A percentile compares a stretch with the other conserved stretches of the same genome.
phyloP scores from a whole-genome alignment of 2,797 vertebrate genomes.

The Taenioides sp. region DNA sequence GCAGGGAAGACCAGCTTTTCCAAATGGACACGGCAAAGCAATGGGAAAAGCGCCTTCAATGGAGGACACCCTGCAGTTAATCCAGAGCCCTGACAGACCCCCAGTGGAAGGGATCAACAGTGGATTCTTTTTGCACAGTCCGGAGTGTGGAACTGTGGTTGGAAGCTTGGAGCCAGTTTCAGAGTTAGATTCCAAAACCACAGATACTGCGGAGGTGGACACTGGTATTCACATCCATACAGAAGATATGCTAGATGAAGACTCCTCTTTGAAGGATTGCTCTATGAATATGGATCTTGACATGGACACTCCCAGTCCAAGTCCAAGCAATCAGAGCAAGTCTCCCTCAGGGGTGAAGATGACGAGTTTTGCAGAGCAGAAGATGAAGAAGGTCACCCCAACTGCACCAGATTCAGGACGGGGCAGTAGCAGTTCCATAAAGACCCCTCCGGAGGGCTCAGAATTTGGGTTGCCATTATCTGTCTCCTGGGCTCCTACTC shows the following conservation, averaged over 20 bases:
- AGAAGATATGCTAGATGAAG: constrained; percentile 96
- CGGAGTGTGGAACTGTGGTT: constrained; percentile 49
- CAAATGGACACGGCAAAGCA: constrained; percentile 76
- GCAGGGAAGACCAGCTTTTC: constrained; percentile 41
- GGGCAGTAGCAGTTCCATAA: constrained; percentile 85
- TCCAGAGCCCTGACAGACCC: constrained; percentile 83
- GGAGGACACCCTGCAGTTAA: constrained; percentile 92
- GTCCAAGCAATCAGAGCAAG: constrained; percentile 85
- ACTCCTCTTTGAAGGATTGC: constrained; percentile 94
- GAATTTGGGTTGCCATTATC: constrained; percentile 89
- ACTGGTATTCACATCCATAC: constrained; percentile 94
- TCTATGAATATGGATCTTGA: constrained; percentile 95
- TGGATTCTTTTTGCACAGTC: constrained; percentile 94
- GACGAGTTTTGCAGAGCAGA: constrained; percentile 98
- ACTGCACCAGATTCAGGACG: constrained; percentile 79
- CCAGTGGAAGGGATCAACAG: constrained; percentile 80
- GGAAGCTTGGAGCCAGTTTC: constrained; percentile 78
- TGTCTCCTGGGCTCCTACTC: constrained; percentile 90
- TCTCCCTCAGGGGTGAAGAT: constrained; percentile 86
- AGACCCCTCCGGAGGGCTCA: constrained; percentile 92
- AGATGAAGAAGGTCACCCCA: constrained; percentile 87
- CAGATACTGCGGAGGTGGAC: constrained; percentile 90
- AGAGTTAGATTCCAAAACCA: constrained; percentile 84
- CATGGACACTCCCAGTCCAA: constrained; percentile 88
- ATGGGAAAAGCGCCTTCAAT: constrained; percentile 80